phyloP scores from a whole-genome alignment of 2,113 vertebrate species.

The human (Homo sapiens) region GRCh38 chr1:63973001-63973500 shows the following conservation, averaged over 20 bases:
- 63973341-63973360: not conserved
- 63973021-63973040: not conserved
- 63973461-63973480: not conserved
- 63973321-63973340: not conserved
- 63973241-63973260: constrained; percentile 35
- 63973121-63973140: not conserved
- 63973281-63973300: constrained; percentile 43
- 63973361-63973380: constrained; percentile 1
- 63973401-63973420: not conserved
- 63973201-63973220: not conserved
- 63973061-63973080: not conserved
- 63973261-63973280: constrained; percentile 49
- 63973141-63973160: not conserved
- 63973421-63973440: not conserved
- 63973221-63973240: constrained; percentile 47
- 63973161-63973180: not conserved
- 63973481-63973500: not conserved
- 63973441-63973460: not conserved
- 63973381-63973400: not conserved
- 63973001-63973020: not conserved
- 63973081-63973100: not conserved
- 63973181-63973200: not conserved
- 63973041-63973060: not conserved
- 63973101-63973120: constrained; percentile 12
- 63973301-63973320: constrained; percentile 36